phyloP scores from a whole-genome alignment of 2,113 vertebrate species.

The Gasterosteus aculeatus region DNA sequence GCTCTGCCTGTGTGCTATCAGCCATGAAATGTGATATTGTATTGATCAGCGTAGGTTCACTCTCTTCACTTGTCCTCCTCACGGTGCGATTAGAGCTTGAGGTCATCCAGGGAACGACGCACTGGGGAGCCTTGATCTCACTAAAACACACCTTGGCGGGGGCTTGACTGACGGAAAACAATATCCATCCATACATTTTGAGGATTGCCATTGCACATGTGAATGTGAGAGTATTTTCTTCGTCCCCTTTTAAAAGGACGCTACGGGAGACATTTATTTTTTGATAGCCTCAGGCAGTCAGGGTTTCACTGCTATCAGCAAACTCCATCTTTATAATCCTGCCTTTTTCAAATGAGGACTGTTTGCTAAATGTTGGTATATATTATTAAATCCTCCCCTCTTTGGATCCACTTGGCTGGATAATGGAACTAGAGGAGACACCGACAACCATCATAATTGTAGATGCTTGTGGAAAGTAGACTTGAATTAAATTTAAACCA shows the following conservation, averaged over 20 bases:
- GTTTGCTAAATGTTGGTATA: slow-evolving; percentile 55
- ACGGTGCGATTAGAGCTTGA: background rate
- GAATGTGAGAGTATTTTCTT: slow-evolving; percentile 39
- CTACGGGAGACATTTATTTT: slow-evolving; percentile 38
- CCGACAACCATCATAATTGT: slow-evolving; percentile 17
- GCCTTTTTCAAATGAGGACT: slow-evolving; percentile 56
- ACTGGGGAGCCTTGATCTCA: background rate
- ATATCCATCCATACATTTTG: background rate
- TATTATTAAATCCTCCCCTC: slow-evolving; percentile 59
- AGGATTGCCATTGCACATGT: slow-evolving; percentile 14
- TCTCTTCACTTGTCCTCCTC: slow-evolving; percentile 6
- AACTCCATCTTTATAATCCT: slow-evolving; percentile 59
- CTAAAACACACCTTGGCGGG: background rate
- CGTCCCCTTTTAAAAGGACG: slow-evolving; percentile 30
- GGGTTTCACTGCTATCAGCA: slow-evolving; percentile 45
- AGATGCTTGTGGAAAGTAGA: slow-evolving; percentile 28
- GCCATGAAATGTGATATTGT: background rate
- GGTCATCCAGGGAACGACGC: slow-evolving; percentile 2
- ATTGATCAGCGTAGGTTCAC: slow-evolving; percentile 12
- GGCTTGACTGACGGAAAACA: background rate
- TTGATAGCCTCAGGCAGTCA: slow-evolving; percentile 46
- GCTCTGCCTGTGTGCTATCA: background rate
- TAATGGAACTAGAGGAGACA: slow-evolving; percentile 40
- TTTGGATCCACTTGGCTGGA: slow-evolving; percentile 44
- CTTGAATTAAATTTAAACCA: background rate